A percentile compares a stretch with the other conserved stretches of the same genome.
Evolutionary conservation across 2,113 vertebrate genomes (phyloP).

Genomic region (Leptocoma aspasia): DNA sequence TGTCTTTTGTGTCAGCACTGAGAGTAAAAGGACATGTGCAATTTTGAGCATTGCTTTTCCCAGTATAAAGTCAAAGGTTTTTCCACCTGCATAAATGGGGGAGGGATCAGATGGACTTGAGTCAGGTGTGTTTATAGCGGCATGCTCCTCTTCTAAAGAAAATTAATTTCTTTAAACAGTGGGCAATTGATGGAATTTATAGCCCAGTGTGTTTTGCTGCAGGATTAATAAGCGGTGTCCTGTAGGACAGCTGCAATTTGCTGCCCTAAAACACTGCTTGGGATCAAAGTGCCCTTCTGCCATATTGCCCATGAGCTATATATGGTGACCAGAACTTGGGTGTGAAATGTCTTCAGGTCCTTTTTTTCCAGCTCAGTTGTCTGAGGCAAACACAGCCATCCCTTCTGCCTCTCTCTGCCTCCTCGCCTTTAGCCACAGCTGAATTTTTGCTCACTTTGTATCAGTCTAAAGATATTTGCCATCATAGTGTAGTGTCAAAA

Average conservation of each 20-base stretch:
- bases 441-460: background rate
- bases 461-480: background rate
- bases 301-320: background rate
- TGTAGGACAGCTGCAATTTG: background rate
- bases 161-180: background rate
- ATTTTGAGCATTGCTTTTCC: background rate
- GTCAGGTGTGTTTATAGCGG: background rate
- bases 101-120: background rate
- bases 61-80: background rate
- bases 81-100: background rate
- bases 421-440: background rate
- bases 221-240: background rate
- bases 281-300: background rate
- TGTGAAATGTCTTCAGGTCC: background rate
- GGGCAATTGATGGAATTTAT: background rate
- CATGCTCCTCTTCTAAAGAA: background rate
- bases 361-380: background rate
- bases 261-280: background rate
- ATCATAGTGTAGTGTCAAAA: background rate
- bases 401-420: background rate
- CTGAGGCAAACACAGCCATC: background rate
- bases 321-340: background rate
- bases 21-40: background rate
- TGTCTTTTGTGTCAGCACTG: background rate
- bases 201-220: background rate